Conservation (phyloP, 2,888 invertebrate genomes). For the Sesia apiformis region DNA sequence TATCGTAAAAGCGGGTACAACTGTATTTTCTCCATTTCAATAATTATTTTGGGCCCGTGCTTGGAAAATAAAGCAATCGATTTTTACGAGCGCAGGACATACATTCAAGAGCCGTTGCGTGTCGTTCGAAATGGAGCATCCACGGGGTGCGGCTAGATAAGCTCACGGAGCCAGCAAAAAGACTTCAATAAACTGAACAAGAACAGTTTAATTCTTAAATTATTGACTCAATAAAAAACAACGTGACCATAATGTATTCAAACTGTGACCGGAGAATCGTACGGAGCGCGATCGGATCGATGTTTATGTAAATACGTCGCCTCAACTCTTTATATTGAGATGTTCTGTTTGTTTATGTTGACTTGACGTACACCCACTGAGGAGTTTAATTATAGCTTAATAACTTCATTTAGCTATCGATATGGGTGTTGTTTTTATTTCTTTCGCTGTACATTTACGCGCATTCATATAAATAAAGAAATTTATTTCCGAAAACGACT, state of each 20-base stretch:
- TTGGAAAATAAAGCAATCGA: constrained; percentile 40
- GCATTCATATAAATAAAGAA: too few species aligned
- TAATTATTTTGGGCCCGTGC: constrained; percentile 18
- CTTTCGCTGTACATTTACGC: too few species aligned
- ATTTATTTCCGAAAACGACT: too few species aligned
- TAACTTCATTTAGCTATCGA: not conserved
- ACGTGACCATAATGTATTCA: constrained; percentile 55
- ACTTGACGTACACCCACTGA: constrained; percentile 26
- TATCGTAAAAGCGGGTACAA: constrained; percentile 16
- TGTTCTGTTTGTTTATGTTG: constrained; percentile 49
- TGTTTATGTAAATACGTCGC: constrained; percentile 60
- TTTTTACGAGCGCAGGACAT: constrained; percentile 41
- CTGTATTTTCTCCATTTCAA: constrained; percentile 19
- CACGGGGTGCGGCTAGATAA: constrained; percentile 25
- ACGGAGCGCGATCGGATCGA: constrained; percentile 43
- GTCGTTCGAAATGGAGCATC: constrained; percentile 10
- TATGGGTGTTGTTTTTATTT: too few species aligned
- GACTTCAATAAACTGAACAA: constrained; percentile 23
- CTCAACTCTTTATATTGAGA: constrained; percentile 49
- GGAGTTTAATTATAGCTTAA: constrained; percentile 17
- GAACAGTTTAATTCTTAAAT: constrained; percentile 56
- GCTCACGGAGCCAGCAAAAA: constrained; percentile 15
- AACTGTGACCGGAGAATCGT: constrained; percentile 47
- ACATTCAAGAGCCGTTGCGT: constrained; percentile 5
- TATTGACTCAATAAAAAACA: constrained; percentile 60